A percentile compares a stretch with the other conserved stretches of the same genome.
Evolutionary conservation across 2,113 vertebrate genomes (phyloP).

Genomic region (Vireo altiloquus): DNA sequence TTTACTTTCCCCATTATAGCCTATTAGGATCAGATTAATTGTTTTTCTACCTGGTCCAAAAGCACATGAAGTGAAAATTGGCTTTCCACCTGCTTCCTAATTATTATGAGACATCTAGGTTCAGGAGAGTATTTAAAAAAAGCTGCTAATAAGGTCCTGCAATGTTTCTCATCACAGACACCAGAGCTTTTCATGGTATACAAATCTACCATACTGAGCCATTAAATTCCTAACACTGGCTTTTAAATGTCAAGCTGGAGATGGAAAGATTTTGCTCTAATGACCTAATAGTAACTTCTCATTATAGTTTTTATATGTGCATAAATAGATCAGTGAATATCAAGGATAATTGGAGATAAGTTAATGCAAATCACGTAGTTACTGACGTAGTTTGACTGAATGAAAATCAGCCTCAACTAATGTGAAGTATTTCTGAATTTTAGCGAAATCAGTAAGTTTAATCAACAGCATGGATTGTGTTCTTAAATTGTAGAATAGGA

Average conservation of each 20-base stretch:
- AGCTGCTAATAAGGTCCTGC: background rate
- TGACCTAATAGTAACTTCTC: background rate
- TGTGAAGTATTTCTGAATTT: background rate
- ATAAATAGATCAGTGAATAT: background rate
- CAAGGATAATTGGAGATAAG: background rate
- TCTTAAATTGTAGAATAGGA: background rate
- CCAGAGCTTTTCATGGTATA: background rate
- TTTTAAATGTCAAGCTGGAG: background rate
- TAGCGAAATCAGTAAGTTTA: background rate
- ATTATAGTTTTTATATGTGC: background rate
- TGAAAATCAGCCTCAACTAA: background rate
- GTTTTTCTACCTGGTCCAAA: background rate
- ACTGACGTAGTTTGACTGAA: background rate
- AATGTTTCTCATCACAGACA: background rate
- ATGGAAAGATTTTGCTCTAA: background rate
- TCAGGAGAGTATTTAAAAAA: background rate
- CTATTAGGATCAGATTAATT: background rate
- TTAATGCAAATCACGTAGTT: background rate
- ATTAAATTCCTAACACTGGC: background rate
- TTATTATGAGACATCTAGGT: background rate
- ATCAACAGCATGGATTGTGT: background rate
- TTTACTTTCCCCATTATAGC: background rate
- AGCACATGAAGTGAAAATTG: background rate
- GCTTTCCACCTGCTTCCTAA: background rate
- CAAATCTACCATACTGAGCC: background rate